Evolutionary conservation across 2,113 vertebrate species (phyloP), one percentile per base, ranked within the genome.

Genomic region (Equus quagga): DNA sequence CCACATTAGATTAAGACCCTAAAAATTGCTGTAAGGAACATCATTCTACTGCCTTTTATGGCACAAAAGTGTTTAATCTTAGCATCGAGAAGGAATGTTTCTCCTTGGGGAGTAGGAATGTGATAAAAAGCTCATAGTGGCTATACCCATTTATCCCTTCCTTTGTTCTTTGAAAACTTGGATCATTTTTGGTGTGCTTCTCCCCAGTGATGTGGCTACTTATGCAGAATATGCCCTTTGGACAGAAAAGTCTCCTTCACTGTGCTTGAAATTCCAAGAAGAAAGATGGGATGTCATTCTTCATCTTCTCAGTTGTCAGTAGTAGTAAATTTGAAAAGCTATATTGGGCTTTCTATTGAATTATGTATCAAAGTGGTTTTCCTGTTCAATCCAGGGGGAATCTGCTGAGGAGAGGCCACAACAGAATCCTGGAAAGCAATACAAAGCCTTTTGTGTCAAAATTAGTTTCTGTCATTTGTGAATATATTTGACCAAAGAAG

Each of bases 391-490:
- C 76, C 93, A 94, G 76, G 58, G 24, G 2, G 36, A 85, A 95
- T 98, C 80, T 97, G 58, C 83, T 96, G 51, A 84, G 70, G 70
- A 97, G 76, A 64, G 75, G 41, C 75, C 73, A 83, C 33, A 54
- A 69, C 28, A 89, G 89, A 73, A 67, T 95, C 80, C 28, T 41
- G 73, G 92, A 97, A 98, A 97, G 94, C 5, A 41, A 93, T 92
- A n/a, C 4, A 28, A 33, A 64, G 21, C 96, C 84, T 98, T 98
- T 97, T 97, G 69, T 97, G 96, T 80, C 96, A 90, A 97, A 97
- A 58, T 84, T 90, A 91, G 86, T 98, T 98, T 89, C 70, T 94
- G n/a, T 98, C 87, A 98, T 97, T 82, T n/a, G 91, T 51, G 67
- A 95, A 89, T 96, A 88, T 76, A 60, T 97, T 98, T 76, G 7